Evolutionary conservation across 1,140 invertebrate genomes (phyloP).

Genomic region (Pseudoatta argentina): DNA sequence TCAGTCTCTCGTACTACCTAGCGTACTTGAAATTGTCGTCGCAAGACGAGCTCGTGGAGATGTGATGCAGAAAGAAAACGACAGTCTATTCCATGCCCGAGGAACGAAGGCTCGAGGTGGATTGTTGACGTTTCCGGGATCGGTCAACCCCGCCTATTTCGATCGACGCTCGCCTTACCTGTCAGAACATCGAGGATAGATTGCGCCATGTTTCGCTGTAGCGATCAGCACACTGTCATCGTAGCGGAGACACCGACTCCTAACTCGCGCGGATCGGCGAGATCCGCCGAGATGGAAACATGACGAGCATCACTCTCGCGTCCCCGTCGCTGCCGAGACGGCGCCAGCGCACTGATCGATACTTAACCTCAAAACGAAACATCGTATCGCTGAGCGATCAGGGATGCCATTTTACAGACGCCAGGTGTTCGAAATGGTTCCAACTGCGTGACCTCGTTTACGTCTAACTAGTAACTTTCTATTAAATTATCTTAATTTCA

Average conservation of each 20-base stretch:
- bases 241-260: conserved; percentile 50
- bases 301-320: conserved; percentile 69
- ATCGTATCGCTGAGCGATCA: background rate
- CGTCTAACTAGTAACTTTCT: too few species aligned
- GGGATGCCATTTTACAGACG: too few species aligned
- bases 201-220: conserved; percentile 80
- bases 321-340: conserved; percentile 67
- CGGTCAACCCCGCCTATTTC: conserved; percentile 69
- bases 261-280: conserved; percentile 59
- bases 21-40: too few species aligned
- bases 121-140: conserved; percentile 43
- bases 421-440: too few species aligned
- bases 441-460: too few species aligned
- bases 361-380: conserved; percentile 63
- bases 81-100: too few species aligned
- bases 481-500: too few species aligned
- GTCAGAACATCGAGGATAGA: conserved; percentile 84
- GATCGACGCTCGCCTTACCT: conserved; percentile 75
- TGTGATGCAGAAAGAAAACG: too few species aligned
- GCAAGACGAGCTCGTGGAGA: too few species aligned
- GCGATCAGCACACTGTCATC: conserved; percentile 63
- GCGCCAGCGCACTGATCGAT: conserved; percentile 70
- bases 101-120: background rate
- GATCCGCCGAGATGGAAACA: conserved; percentile 69
- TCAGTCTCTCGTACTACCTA: too few species aligned